phyloP scores from a whole-genome alignment of 2,113 vertebrate genomes.

The Anser brachyrhynchus region DNA sequence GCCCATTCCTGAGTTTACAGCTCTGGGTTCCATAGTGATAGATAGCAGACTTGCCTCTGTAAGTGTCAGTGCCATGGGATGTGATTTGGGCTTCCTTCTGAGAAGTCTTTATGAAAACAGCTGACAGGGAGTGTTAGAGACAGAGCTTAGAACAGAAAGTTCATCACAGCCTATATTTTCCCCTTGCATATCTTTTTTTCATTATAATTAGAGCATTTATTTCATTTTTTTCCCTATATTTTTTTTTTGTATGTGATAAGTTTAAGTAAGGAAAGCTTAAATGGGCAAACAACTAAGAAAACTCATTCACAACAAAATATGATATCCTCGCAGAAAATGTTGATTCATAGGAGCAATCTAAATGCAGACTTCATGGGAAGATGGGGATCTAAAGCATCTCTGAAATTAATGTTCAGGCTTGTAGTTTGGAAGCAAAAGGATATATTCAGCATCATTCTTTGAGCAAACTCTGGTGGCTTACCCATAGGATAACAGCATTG shows the following conservation, averaged over 20 bases:
- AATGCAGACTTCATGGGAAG: background rate
- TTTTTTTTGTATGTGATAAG: background rate
- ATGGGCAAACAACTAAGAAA: background rate
- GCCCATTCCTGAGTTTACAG: background rate
- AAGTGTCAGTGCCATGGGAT: background rate
- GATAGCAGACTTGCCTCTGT: background rate
- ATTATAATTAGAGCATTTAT: slow-evolving; percentile 8
- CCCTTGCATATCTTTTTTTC: background rate
- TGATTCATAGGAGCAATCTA: background rate
- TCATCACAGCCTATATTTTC: background rate
- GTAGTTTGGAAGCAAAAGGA: background rate
- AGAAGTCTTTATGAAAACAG: background rate
- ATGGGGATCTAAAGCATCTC: background rate
- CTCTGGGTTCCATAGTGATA: slow-evolving; percentile 13
- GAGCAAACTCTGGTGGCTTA: background rate
- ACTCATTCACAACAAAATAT: background rate
- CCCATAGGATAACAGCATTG: background rate
- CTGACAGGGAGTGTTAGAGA: background rate
- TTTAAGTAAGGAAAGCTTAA: background rate
- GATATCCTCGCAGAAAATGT: background rate
- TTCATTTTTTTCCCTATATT: background rate
- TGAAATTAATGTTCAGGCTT: background rate
- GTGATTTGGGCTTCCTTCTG: background rate
- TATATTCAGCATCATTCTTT: background rate
- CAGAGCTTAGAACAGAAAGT: background rate